phyloP scores from a whole-genome alignment of 2,888 invertebrate species.

The Drosophila melanosoma region DNA sequence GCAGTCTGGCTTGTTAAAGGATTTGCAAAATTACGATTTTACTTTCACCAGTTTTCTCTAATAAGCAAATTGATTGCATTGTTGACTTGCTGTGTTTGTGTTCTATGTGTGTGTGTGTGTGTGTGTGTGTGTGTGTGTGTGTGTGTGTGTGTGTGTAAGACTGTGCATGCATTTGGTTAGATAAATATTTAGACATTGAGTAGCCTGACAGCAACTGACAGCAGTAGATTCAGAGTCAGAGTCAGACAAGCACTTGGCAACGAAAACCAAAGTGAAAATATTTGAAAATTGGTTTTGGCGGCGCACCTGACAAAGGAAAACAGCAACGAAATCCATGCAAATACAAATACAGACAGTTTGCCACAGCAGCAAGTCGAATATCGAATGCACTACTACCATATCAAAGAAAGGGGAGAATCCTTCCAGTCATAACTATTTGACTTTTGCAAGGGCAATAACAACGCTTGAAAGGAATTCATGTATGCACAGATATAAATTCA shows the following conservation, averaged over 20 bases:
- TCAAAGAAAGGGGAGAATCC: neutral
- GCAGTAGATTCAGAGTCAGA: conserved; percentile 3
- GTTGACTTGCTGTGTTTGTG: conserved; percentile 57
- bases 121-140: conserved; percentile 16
- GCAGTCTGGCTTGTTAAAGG: conserved; percentile 71
- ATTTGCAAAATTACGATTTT: conserved; percentile 66
- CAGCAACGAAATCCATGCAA: conserved; percentile 55
- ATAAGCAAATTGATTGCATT: conserved; percentile 72
- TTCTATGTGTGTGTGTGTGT: conserved; percentile 14
- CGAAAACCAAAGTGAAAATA: conserved; percentile 79
- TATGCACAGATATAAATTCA: conserved; percentile 70
- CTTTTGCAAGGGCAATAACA: conserved; percentile 47
- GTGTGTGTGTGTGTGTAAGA: conserved; percentile 21
- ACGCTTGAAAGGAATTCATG: conserved; percentile 21
- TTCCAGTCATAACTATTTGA: conserved; percentile 49
- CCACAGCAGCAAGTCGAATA: conserved; percentile 23
- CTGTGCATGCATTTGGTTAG: conserved; percentile 58
- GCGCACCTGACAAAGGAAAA: conserved; percentile 79
- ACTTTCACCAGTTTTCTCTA: conserved; percentile 53
- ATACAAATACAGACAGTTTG: conserved; percentile 29
- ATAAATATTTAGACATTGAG: conserved; percentile 74
- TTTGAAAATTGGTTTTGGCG: conserved; percentile 82
- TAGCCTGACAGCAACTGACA: conserved; percentile 62
- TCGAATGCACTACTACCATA: conserved; percentile 15
- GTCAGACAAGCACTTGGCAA: conserved; percentile 22